Evolutionary conservation across 2,797 vertebrate species (phyloP).

Genomic region (Florisuga fusca): DNA sequence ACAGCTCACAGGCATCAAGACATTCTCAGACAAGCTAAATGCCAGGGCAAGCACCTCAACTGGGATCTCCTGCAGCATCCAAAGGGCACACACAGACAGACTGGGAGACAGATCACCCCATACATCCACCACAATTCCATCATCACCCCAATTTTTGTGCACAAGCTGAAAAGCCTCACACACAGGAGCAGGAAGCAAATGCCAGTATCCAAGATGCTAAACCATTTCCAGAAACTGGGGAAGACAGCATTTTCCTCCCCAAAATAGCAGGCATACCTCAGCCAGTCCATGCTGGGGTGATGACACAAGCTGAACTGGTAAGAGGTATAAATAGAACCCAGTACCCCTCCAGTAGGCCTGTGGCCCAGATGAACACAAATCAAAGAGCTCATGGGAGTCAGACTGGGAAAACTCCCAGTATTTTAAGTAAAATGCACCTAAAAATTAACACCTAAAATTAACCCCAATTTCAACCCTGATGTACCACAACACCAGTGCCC

Average conservation of each 20-base stretch:
- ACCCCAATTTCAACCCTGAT: background rate
- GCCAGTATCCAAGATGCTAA: background rate
- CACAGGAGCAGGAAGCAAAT: background rate
- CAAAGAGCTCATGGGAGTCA: too few species aligned
- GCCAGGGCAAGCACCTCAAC: background rate
- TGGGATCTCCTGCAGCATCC: background rate
- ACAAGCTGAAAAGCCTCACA: background rate
- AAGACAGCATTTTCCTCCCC: background rate
- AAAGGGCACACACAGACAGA: background rate
- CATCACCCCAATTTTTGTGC: background rate
- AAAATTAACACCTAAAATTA: too few species aligned
- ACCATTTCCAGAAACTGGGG: background rate
- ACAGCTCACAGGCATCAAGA: rapidly evolving
- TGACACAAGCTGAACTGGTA: background rate
- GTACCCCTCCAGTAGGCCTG: background rate
- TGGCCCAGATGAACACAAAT: background rate
- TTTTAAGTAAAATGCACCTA: background rate
- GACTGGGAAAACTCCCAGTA: background rate
- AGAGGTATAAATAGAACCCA: background rate
- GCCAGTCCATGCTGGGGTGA: background rate
- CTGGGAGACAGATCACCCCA: background rate
- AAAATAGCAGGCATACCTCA: background rate
- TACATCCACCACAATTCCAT: background rate
- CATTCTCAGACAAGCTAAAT: background rate
- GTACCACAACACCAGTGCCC: background rate